phyloP scores from a whole-genome alignment of 2,888 invertebrate species.

The Aquatica leii region DNA sequence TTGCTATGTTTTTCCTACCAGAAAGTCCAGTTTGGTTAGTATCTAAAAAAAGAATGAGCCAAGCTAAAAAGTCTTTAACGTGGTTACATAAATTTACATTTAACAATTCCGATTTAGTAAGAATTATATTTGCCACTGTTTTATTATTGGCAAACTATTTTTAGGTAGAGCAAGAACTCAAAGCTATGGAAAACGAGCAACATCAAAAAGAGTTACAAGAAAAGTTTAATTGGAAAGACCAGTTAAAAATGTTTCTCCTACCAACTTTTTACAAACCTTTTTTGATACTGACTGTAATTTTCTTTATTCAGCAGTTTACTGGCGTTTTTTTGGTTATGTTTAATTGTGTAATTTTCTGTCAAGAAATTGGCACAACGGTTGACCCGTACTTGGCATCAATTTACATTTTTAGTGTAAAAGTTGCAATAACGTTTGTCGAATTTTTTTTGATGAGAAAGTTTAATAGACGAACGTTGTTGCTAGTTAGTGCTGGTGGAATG shows the following conservation, averaged over 20 bases:
- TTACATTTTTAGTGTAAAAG: slow-evolving; percentile 57
- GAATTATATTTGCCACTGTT: no score
- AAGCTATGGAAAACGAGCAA: slow-evolving; percentile 64
- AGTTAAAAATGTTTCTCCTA: no score
- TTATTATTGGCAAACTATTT: no score
- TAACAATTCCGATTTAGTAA: slow-evolving; percentile 58
- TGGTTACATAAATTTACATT: slow-evolving; percentile 55
- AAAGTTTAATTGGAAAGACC: slow-evolving; percentile 54
- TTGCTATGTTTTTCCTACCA: slow-evolving; percentile 62
- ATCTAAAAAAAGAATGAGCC: slow-evolving; percentile 64
- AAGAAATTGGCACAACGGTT: slow-evolving; percentile 40
- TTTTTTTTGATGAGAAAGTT: slow-evolving; percentile 64
- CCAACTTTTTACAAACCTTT: no score
- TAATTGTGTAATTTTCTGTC: slow-evolving; percentile 68
- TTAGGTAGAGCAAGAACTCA: slow-evolving; percentile 62
- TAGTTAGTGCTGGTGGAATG: slow-evolving; percentile 64
- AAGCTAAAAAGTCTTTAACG: slow-evolving; percentile 60
- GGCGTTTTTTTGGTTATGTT: slow-evolving; percentile 70
- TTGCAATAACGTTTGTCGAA: slow-evolving; percentile 65
- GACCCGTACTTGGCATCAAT: slow-evolving; percentile 57
- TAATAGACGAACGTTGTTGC: slow-evolving; percentile 63
- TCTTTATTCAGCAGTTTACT: slow-evolving; percentile 68
- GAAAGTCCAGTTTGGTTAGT: slow-evolving; percentile 69
- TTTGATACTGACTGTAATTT: no score
- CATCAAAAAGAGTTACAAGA: slow-evolving; percentile 44